Evolutionary conservation across 2,797 vertebrate species (phyloP).

Genomic region (Paramormyrops hopkinsi): DNA sequence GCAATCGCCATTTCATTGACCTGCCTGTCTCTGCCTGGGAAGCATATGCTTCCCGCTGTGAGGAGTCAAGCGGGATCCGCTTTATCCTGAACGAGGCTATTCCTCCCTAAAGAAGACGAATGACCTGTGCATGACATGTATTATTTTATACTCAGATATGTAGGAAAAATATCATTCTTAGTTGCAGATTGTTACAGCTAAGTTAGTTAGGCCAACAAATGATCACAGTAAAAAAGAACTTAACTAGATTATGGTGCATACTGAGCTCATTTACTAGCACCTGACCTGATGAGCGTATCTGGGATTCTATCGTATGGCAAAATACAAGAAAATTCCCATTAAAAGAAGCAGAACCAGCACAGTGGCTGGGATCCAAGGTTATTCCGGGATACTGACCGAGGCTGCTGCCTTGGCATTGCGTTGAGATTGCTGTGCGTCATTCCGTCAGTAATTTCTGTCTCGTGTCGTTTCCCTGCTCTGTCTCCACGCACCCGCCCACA

Average conservation of each 20-base stretch:
- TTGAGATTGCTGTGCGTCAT: background rate
- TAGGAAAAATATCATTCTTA: background rate
- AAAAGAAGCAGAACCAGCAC: background rate
- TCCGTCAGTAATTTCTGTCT: background rate
- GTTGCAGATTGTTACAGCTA: background rate
- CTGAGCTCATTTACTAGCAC: background rate
- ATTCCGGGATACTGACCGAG: background rate
- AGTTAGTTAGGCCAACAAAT: background rate
- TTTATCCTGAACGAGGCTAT: background rate
- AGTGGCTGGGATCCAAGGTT: background rate
- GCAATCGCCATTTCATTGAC: background rate
- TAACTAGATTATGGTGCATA: background rate
- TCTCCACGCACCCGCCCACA: slow-evolving; percentile 42
- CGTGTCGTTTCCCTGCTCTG: background rate
- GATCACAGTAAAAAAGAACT: background rate
- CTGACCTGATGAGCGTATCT: background rate
- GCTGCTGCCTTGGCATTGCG: background rate
- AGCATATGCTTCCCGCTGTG: background rate
- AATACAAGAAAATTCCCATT: background rate
- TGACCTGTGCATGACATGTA: background rate
- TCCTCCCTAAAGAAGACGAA: too few species aligned
- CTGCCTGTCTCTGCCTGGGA: background rate
- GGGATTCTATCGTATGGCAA: background rate
- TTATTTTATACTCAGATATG: background rate
- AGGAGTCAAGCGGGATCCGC: background rate